A percentile compares a stretch with the other conserved stretches of the same genome.
Evolutionary conservation across 2,797 vertebrate genomes (phyloP).

Genomic region (Melanotaenia pygmaea): DNA sequence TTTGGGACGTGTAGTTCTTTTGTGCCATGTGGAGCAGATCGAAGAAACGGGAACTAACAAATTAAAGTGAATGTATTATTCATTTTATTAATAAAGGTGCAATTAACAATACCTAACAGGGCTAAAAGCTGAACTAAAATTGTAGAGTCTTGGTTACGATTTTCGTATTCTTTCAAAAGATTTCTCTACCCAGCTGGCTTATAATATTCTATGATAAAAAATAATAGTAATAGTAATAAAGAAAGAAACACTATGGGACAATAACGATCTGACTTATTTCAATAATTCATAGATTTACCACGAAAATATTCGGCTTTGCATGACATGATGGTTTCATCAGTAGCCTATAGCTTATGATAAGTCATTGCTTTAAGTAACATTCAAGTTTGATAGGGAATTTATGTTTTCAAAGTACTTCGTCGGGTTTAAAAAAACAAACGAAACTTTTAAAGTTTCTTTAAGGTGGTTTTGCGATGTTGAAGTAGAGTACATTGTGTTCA

Average conservation of each 20-base stretch:
- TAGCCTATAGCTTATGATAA: background rate
- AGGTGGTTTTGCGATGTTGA: background rate
- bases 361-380: background rate
- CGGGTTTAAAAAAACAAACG: background rate
- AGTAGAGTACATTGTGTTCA: conserved; percentile 57
- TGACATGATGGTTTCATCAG: background rate
- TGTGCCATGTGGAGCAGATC: background rate
- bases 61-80: background rate
- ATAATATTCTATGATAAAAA: background rate
- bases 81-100: background rate
- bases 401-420: background rate
- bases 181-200: background rate
- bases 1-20: conserved; percentile 68
- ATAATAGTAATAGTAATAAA: no score
- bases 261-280: background rate
- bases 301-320: background rate
- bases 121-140: no score
- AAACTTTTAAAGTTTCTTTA: background rate
- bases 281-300: background rate
- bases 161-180: background rate
- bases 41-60: background rate
- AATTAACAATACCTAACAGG: background rate
- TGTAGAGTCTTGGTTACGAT: background rate
- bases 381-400: background rate
- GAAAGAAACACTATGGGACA: no score